A percentile compares a stretch with the other conserved stretches of the same genome.
Conservation (phyloP, 2,888 invertebrate species). For the Belgica antarctica region DNA sequence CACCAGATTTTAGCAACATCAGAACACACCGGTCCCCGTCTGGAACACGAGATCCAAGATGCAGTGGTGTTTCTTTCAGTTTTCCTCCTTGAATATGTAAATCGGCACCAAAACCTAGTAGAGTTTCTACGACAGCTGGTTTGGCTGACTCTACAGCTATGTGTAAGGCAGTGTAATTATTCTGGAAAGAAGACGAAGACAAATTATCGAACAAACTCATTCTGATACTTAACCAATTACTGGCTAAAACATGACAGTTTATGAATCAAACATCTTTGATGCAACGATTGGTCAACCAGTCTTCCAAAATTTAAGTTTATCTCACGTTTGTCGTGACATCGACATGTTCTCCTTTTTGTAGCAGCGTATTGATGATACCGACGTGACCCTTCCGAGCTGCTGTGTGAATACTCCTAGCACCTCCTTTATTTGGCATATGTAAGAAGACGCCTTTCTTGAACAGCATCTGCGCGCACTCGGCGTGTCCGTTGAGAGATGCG, state of each 20-base stretch:
- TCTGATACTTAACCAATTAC: too few species aligned
- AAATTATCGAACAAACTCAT: too few species aligned
- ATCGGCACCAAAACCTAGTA: conserved; percentile 94
- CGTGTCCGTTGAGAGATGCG: conserved; percentile 94
- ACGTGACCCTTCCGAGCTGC: conserved; percentile 97
- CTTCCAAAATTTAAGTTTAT: conserved; percentile 44
- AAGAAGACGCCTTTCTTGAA: conserved; percentile 98
- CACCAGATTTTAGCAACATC: conserved; percentile 97
- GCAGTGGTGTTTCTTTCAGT: conserved; percentile 90
- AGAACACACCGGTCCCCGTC: conserved; percentile 91
- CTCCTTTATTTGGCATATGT: conserved; percentile 98
- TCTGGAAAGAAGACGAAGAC: conserved; percentile 63
- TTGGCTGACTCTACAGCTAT: conserved; percentile 94
- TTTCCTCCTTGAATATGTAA: conserved; percentile 91
- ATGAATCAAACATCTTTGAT: too few species aligned
- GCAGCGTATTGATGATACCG: conserved; percentile 91
- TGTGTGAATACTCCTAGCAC: conserved; percentile 95
- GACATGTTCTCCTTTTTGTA: conserved; percentile 95
- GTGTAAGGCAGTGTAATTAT: conserved; percentile 96
- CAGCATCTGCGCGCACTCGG: conserved; percentile 96
- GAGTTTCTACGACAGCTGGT: conserved; percentile 90
- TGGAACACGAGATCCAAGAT: conserved; percentile 91
- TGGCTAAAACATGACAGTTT: too few species aligned
- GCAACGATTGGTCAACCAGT: neutral
- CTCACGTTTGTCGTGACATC: conserved; percentile 91